Evolutionary conservation across 2,113 vertebrate genomes (phyloP), one percentile per base, ranked within the genome.

Genomic region (Morphnarchus princeps): DNA sequence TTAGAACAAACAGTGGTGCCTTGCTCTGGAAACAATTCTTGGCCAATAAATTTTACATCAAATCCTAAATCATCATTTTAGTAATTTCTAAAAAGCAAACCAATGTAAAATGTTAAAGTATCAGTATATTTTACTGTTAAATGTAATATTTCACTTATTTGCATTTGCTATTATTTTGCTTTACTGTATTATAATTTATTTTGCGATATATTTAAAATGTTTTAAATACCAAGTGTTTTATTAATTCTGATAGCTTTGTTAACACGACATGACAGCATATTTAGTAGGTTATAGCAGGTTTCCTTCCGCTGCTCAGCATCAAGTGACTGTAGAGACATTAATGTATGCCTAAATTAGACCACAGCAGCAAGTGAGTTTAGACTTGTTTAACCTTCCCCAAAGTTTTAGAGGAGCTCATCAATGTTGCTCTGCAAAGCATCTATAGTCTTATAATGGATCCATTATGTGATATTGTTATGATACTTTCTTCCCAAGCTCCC

Each of bases 331-430:
- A 74, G 26, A 94, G 21, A 95, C 11, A 42, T 67, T 50, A 73
- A 73, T 16, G n/a, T 66, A 82, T 52, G 65, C 52, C 69, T 67
- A 71, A 87, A 81, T 82, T 78, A 83, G 32, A 92, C 36, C 17
- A 78, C 78, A 43, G 50, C 22, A 87, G 54, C 36, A 77, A 90
- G 28, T 62, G 49, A 92, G 8, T 87, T 92, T 63, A 94, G 72
- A 90, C 16, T 21, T 16, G n/a, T 43, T 81, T 74, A 91, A 93
- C 55, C 42, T 92, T 92, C 26, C 31, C 59, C 28, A 45, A 78
- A 96, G 72, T 81, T 91, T 89, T 74, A 78, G 38, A 92, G 61
- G n/a, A 92, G 63, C 42, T 91, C 54, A 89, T 81, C 70, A 81
- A 83, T 70, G 55, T 59, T 87, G 80, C n/a, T 83, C 45, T 87